Percentiles rank a stretch among this genome's conserved stretches.
These are phyloP conservation scores for Eriosoma lanigerum DNA, from an alignment of 1,140 invertebrate genomes.

Conservation along the genomic window DNA sequence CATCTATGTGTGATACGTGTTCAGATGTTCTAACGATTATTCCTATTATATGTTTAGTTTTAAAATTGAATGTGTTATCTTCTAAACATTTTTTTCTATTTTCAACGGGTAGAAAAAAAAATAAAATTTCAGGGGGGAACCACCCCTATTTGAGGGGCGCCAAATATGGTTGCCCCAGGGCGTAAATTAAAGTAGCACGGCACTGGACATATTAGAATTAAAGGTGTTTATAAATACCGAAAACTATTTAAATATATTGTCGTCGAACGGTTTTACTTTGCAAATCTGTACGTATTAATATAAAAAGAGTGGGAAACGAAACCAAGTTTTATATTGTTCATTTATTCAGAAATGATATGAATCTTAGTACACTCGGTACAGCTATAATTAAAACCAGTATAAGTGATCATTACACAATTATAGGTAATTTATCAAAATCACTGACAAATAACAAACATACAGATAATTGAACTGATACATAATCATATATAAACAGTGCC, in stretches of 20 bases:
- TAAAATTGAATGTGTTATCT: too few species aligned
- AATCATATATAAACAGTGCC: conserved; percentile 1
- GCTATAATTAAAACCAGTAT: too few species aligned
- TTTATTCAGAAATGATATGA: background rate
- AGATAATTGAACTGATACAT: background rate
- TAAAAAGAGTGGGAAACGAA: background rate
- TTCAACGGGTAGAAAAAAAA: too few species aligned
- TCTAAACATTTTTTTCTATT: too few species aligned
- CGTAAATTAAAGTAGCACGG: too few species aligned
- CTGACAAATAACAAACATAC: background rate
- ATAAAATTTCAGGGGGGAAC: too few species aligned
- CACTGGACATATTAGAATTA: too few species aligned
- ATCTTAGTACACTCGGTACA: background rate
- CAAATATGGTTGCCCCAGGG: too few species aligned
- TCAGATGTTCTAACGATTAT: too few species aligned
- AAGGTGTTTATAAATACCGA: background rate
- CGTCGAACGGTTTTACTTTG: background rate
- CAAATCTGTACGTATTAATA: background rate
- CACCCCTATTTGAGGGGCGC: too few species aligned
- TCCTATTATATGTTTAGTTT: too few species aligned
- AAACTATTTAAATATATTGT: conserved; percentile 18
- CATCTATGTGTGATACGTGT: too few species aligned
- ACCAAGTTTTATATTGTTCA: background rate
- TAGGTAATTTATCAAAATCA: background rate
- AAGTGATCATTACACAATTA: background rate